Evolutionary conservation across 1,140 invertebrate genomes (phyloP).

Genomic region (Stegodyphus mimosarum): DNA sequence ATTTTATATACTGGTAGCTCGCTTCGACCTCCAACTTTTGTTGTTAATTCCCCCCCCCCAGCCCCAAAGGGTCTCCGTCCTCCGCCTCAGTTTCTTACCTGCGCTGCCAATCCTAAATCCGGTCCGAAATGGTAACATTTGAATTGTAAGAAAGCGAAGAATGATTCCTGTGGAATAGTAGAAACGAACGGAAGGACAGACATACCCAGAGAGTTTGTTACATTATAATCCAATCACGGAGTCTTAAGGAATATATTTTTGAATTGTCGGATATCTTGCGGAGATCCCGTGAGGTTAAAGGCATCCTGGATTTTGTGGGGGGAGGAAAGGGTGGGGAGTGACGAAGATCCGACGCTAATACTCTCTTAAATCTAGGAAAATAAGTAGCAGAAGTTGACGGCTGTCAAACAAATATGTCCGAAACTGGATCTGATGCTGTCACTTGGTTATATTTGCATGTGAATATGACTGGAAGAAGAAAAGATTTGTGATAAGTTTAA

Average conservation of each 20-base stretch:
- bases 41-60: slow-evolving; percentile 34
- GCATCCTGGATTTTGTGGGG: neutral
- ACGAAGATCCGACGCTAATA: slow-evolving; percentile 11
- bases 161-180: neutral
- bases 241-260: neutral
- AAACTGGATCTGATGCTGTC: slow-evolving; percentile 3
- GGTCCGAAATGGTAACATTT: slow-evolving; percentile 51
- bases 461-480: neutral
- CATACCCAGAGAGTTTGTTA: slow-evolving; percentile 12
- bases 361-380: neutral
- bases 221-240: slow-evolving; percentile 54
- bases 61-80: too few relatives aligned
- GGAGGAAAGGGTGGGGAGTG: neutral
- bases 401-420: neutral
- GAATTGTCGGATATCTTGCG: neutral
- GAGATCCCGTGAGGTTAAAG: slow-evolving; percentile 19
- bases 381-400: slow-evolving; percentile 45
- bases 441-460: slow-evolving; percentile 36
- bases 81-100: neutral
- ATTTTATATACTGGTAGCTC: slow-evolving; percentile 36
- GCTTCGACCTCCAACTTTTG: slow-evolving; percentile 31
- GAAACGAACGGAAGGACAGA: slow-evolving; percentile 17
- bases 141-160: slow-evolving; percentile 28
- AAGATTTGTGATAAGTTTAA: too few relatives aligned
- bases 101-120: slow-evolving; percentile 50